Evolutionary conservation across 1,140 invertebrate species (phyloP).

Genomic region (Oryctes rhinoceros): DNA sequence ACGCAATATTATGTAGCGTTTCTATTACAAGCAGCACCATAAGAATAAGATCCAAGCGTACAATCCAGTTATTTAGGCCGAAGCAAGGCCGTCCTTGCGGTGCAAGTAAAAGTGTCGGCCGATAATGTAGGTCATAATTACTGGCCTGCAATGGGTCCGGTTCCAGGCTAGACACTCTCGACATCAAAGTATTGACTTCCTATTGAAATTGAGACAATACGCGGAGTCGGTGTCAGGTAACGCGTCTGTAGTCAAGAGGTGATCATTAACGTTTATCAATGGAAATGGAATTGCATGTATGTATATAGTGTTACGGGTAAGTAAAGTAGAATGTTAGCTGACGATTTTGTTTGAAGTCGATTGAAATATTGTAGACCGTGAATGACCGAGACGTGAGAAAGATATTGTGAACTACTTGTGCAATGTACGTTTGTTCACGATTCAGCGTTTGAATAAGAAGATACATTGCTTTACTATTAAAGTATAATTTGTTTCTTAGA

Average conservation of each 20-base stretch:
- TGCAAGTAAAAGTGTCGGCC: slow-evolving; percentile 25
- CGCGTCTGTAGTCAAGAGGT: neutral
- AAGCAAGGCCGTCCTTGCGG: slow-evolving; percentile 22
- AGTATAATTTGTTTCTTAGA: too few species aligned
- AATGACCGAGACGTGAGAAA: too few species aligned
- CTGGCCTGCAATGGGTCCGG: slow-evolving; percentile 11
- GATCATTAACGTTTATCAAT: neutral
- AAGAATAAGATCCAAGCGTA: slow-evolving; percentile 8
- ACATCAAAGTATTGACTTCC: slow-evolving; percentile 28
- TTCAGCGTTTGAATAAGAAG: too few species aligned
- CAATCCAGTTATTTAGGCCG: slow-evolving; percentile 25
- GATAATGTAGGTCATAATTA: slow-evolving; percentile 33
- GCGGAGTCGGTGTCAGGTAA: slow-evolving; percentile 1
- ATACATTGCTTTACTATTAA: too few species aligned
- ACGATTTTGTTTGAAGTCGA: too few species aligned
- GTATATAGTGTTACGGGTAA: too few species aligned
- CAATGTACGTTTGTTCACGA: too few species aligned
- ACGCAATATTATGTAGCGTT: neutral
- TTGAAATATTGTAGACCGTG: too few species aligned
- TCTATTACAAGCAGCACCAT: neutral
- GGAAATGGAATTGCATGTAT: too few species aligned
- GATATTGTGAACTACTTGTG: too few species aligned
- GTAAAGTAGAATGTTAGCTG: too few species aligned
- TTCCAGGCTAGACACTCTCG: slow-evolving; percentile 16
- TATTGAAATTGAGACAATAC: slow-evolving; percentile 32